phyloP scores from a whole-genome alignment of 2,888 invertebrate genomes.

The Heteromyza rotundicornis region DNA sequence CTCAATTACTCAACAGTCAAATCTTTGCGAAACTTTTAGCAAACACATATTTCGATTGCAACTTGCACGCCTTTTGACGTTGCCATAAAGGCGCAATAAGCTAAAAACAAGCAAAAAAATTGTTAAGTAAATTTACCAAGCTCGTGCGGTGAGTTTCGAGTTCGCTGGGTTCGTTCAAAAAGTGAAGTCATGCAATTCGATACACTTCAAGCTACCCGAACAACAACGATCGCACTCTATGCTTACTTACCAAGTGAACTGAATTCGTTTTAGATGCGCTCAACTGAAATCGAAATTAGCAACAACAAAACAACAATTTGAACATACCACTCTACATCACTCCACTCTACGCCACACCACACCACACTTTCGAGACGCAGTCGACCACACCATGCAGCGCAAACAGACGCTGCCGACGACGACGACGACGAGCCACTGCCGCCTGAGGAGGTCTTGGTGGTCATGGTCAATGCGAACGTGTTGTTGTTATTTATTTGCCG shows the following conservation, averaged over 20 bases:
- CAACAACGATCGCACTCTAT: neutral
- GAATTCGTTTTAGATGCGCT: constrained; percentile 47
- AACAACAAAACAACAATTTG: constrained; percentile 7
- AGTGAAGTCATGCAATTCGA: constrained; percentile 13
- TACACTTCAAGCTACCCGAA: constrained; percentile 6
- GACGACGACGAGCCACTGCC: neutral
- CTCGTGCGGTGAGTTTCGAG: neutral
- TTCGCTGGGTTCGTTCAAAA: neutral
- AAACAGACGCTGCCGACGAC: neutral
- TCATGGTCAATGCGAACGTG: constrained; percentile 9
- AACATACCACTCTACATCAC: neutral
- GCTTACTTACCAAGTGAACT: constrained; percentile 26
- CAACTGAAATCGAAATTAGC: constrained; percentile 50
- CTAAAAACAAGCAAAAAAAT: neutral
- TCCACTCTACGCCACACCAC: neutral
- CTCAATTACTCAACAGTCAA: neutral
- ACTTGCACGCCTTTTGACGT: neutral
- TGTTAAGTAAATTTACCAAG: neutral
- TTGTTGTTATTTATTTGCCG: constrained; percentile 34
- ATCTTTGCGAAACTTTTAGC: neutral
- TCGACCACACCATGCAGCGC: neutral
- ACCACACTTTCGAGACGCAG: neutral
- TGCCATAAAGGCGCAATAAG: neutral
- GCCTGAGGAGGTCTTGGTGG: constrained; percentile 4
- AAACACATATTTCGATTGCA: neutral